Conservation (phyloP, 1,140 invertebrate species). For the Tetramorium alpestre region DNA sequence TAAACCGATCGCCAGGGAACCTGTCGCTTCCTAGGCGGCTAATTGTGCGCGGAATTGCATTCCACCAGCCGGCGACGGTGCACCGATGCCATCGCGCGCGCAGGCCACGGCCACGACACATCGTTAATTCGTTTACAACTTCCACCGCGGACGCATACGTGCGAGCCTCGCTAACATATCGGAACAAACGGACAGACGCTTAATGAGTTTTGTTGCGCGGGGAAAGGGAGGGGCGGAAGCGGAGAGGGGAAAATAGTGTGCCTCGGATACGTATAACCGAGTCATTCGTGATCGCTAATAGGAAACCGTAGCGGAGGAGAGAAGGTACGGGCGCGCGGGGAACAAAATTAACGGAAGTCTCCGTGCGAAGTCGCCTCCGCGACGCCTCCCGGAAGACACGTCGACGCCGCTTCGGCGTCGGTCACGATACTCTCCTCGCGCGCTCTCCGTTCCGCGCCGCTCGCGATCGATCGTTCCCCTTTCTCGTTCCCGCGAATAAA, state of each 20-base stretch:
- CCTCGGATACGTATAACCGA: conserved; percentile 39
- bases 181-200: conserved; percentile 82
- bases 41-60: conserved; percentile 60
- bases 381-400: conserved; percentile 70
- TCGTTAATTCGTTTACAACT: conserved; percentile 80
- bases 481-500: conserved; percentile 61
- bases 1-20: conserved; percentile 51
- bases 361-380: conserved; percentile 66
- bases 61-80: conserved; percentile 42
- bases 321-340: conserved; percentile 22
- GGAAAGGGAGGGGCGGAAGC: neutral
- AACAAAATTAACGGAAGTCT: conserved; percentile 75
- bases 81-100: conserved; percentile 48
- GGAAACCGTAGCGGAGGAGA: conserved; percentile 59
- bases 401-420: conserved; percentile 17
- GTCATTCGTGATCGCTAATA: conserved; percentile 79
- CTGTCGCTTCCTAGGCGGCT: conserved; percentile 56
- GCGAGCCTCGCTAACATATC: conserved; percentile 74
- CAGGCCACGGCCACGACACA: conserved; percentile 74
- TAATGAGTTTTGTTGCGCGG: conserved; percentile 81
- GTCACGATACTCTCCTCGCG: conserved; percentile 61
- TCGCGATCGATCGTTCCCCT: conserved; percentile 62
- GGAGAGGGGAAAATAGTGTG: neutral
- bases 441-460: neutral
- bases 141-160: conserved; percentile 69